Percentiles rank a stretch among this genome's conserved stretches.
Conservation (phyloP, 35 echinoderm and acorn worm genomes). For the Chiridota heheva region DNA sequence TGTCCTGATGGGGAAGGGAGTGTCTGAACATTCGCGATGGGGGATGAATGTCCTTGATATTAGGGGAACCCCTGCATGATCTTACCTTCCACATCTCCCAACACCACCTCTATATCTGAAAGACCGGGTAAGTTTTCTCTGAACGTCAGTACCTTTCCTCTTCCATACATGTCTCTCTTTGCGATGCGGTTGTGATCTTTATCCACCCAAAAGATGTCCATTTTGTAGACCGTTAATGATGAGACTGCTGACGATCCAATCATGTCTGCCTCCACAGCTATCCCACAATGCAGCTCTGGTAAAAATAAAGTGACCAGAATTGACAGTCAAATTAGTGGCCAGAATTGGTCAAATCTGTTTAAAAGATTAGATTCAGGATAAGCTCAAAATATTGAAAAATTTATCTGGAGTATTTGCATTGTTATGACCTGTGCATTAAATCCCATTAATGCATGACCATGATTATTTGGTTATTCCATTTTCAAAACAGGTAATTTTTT, state of each 20-base stretch:
- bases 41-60: too few relatives aligned
- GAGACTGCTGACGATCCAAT: neutral
- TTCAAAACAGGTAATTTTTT: too few relatives aligned
- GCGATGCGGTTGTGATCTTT: slow-evolving; percentile 14
- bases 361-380: neutral
- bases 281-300: slow-evolving; percentile 21
- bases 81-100: slow-evolving; percentile 1
- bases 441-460: too few relatives aligned
- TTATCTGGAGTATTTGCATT: too few relatives aligned
- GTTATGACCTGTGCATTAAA: too few relatives aligned
- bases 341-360: neutral
- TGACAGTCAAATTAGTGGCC: too few relatives aligned
- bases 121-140: slow-evolving; percentile 13
- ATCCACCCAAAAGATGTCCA: slow-evolving; percentile 24
- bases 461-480: too few relatives aligned
- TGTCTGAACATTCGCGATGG: too few relatives aligned
- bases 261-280: slow-evolving; percentile 3
- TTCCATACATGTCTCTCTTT: slow-evolving; percentile 18
- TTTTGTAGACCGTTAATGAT: neutral
- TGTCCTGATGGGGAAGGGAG: too few relatives aligned
- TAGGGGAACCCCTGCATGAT: too few relatives aligned
- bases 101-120: slow-evolving; percentile 1
- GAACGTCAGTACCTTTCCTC: slow-evolving; percentile 1
- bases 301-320: neutral
- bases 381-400: too few relatives aligned